Conservation (phyloP, 2,888 invertebrate species). For the Melanophora roralis region DNA sequence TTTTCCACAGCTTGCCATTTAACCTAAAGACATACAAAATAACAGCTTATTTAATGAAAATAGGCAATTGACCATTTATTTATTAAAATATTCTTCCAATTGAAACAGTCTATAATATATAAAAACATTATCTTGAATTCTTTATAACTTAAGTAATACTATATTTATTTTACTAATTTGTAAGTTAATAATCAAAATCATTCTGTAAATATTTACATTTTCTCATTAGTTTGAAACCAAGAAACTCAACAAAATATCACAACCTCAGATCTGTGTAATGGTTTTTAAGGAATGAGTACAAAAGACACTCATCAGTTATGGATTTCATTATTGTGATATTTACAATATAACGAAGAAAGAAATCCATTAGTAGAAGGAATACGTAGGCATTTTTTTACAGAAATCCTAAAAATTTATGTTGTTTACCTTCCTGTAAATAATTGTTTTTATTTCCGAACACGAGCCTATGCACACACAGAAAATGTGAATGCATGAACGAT, state of each 20-base stretch:
- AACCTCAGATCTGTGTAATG: slow-evolving; percentile 4
- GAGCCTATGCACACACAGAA: slow-evolving; percentile 17
- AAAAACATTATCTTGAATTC: not conserved
- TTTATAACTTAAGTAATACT: not conserved
- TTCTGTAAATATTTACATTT: not conserved
- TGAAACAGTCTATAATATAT: not conserved
- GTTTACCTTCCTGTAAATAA: slow-evolving; percentile 59
- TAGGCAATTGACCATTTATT: no score
- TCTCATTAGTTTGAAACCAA: not conserved
- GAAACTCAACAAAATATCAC: not conserved
- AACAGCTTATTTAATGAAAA: no score
- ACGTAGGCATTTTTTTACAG: slow-evolving; percentile 29
- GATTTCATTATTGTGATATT: slow-evolving; percentile 34
- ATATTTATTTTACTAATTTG: slow-evolving; percentile 3
- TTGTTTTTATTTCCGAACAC: slow-evolving; percentile 59
- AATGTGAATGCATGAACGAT: slow-evolving; percentile 25
- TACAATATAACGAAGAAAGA: not conserved
- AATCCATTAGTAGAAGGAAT: slow-evolving; percentile 27
- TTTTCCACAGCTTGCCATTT: no score
- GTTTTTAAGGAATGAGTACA: not conserved
- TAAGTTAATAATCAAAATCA: slow-evolving; percentile 8
- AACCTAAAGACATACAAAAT: no score
- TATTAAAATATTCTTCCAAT: no score
- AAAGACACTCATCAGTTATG: slow-evolving; percentile 42
- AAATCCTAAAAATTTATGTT: slow-evolving; percentile 57